Base-by-base conservation (phyloP, 2,113 vertebrate species). In the Okapia johnstoni region DNA sequence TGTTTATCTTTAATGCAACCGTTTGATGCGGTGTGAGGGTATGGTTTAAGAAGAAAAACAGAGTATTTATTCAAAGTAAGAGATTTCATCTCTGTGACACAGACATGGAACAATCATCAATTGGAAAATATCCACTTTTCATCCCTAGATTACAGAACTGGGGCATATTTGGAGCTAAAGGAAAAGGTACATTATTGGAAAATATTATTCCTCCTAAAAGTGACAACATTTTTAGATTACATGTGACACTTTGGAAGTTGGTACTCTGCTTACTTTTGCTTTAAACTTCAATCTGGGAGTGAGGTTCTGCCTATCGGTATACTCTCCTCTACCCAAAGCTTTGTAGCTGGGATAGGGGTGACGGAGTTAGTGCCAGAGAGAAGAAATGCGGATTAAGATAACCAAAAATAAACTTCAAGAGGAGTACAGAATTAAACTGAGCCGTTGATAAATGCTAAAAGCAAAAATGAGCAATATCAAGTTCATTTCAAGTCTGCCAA, bases 1-100 rank as follows among this genome's bases (percentile, higher is more conserved):
- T 95, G 11, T 46, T 81, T 95, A 16, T 85, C 79, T 96, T 73
- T 54, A 92, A 70, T 30, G 17, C 7, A 61, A 46, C 6, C 48
- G 12, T 5, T 4, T 58, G 33, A 8, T 73, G 80, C 0, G 8
- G 23, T 85, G 7, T 30, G 1, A 19, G 10, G 4, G 25, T 14
- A 88, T 8, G 40, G 26, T 85, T 93, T 79, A 66, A 9, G 9
- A 48, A 73, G 33, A 57, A 81, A 25, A 4, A n/a, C 12, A 30
- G 10, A 85, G 84, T 23, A 58, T 85, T 87, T 60, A 55, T 50
- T 76, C 58, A 61, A 90, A 16, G 11, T 54, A 60, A 88, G 26
- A 6, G 5, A 85, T 88, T 85, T 94, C 54, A 54, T 40, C 26
- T 46, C 25, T 88, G 14, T 88, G 54, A 28, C 19, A 26, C 46